Base-by-base conservation (phyloP, 1,140 invertebrate species). In the Muscidifurax raptorellus region DNA sequence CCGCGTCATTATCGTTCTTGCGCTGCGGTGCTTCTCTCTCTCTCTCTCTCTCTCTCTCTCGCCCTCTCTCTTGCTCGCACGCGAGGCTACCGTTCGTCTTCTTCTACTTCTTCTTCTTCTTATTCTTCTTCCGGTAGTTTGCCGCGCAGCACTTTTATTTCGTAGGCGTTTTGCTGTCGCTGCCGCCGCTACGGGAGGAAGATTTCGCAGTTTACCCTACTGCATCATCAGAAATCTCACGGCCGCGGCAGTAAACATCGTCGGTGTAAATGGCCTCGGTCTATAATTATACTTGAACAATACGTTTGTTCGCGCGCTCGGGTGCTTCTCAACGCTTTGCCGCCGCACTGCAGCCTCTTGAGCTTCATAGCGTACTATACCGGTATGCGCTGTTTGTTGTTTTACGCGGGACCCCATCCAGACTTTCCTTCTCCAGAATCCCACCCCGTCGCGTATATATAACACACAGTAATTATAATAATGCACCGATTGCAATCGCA, bases 1-100 rank as follows among this genome's bases (percentile, higher is more conserved):
- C 80, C 86, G 89, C 89, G 86, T 90, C 89, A 90, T 92, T 90
- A 90, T 87, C 86, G 88, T 90, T 89, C 87, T 88, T 84, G 84
- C 86, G 52, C 83, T 67, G 84, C 77, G 32, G 32, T 32, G 32
- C 32, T 32, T 85, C 72, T 36, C 47, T 72, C 40, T 77, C 75
- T 81, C 77, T 2, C 44, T 10, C 9, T 10, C 9, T 10, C 74
- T 85, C 76, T 36, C 47, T 72, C 40, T 76, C 75, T 81, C 77
- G 40, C 40, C 10, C 40, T 40, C 40, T 40, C 44, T 47, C 44
- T 47, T 13, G 5, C 52, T 59, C 52, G 52, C 52, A 59, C 52
- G 52, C 52, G 52, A 59, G 52, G 47, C 47, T n/a, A 6, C 52
- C 22, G 52, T n/a, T 59, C 52, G 52, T 47, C 36, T 40, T 40